Percentiles rank a stretch among this genome's conserved stretches.
These are phyloP conservation scores for Catharus bicknelli DNA, from an alignment of 2,113 vertebrate species.

Conservation along the genomic window DNA sequence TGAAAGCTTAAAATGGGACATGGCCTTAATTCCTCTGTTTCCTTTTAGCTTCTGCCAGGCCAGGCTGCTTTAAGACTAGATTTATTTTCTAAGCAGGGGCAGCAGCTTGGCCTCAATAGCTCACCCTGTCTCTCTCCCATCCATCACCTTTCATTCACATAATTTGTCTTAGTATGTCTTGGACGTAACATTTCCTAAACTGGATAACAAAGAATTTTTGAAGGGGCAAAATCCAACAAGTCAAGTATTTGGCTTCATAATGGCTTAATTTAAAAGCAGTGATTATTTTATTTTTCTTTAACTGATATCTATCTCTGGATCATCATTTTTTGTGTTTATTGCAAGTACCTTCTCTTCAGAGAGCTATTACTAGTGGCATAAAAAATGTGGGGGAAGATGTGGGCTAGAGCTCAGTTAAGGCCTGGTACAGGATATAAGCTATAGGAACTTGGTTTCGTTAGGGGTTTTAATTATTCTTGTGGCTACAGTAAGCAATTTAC, in stretches of 20 bases:
- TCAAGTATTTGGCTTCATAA: not conserved
- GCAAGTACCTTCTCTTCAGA: not conserved
- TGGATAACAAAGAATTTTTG: not conserved
- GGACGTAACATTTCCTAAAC: not conserved
- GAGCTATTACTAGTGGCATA: not conserved
- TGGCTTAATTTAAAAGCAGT: not conserved
- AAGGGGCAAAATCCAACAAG: not conserved
- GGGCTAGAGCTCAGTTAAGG: not conserved
- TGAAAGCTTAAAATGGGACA: not conserved
- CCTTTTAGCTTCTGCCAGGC: not conserved
- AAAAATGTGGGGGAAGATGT: not conserved
- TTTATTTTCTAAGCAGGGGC: constrained; percentile 36
- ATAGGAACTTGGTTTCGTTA: not conserved
- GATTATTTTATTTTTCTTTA: not conserved
- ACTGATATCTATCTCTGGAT: not conserved
- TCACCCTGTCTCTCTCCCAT: not conserved
- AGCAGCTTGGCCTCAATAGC: constrained; percentile 31
- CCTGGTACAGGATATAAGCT: not conserved
- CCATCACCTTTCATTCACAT: not conserved
- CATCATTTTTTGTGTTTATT: not conserved
- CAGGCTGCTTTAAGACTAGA: constrained; percentile 40
- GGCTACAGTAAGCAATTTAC: not conserved
- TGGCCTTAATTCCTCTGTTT: constrained; percentile 1
- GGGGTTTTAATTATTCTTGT: not conserved
- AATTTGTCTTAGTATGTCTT: not conserved